These are phyloP conservation scores for Idaea straminata DNA, from an alignment of 2,888 invertebrate species.

Conservation along the genomic window DNA sequence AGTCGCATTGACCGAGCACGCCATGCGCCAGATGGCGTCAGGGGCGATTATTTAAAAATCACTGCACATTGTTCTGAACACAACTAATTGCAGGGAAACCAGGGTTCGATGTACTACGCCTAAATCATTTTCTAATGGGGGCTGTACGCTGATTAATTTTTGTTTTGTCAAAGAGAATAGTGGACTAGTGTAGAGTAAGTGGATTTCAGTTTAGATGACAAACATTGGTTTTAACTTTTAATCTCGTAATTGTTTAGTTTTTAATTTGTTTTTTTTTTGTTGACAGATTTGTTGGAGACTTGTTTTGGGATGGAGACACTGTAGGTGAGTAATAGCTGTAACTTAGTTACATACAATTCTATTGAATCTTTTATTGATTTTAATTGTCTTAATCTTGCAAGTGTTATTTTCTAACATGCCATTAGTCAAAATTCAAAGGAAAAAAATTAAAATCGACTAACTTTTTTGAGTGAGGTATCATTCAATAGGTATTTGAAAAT, in stretches of 20 bases:
- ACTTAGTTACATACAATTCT: background rate
- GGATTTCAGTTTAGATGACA: constrained; percentile 15
- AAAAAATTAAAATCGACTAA: too few relatives aligned
- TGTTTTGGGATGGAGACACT: background rate
- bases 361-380: too few relatives aligned
- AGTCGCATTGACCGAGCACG: constrained; percentile 46
- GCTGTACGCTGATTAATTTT: constrained; percentile 43
- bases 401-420: too few relatives aligned
- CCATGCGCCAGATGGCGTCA: constrained; percentile 72
- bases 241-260: background rate
- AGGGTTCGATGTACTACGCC: constrained; percentile 71
- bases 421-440: too few relatives aligned
- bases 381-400: too few relatives aligned
- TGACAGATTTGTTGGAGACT: background rate
- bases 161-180: constrained; percentile 27
- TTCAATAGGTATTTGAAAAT: too few relatives aligned
- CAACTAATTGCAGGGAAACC: constrained; percentile 80
- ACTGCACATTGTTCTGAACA: constrained; percentile 77
- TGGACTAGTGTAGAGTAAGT: constrained; percentile 14
- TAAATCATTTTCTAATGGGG: constrained; percentile 75
- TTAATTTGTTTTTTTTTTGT: background rate
- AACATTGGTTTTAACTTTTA: constrained; percentile 2
- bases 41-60: constrained; percentile 78
- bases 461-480: too few relatives aligned
- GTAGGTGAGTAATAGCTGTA: background rate